Percentiles rank a stretch among this genome's conserved stretches.
Conservation (phyloP, 2,113 vertebrate species). For the Geococcyx californianus region DNA sequence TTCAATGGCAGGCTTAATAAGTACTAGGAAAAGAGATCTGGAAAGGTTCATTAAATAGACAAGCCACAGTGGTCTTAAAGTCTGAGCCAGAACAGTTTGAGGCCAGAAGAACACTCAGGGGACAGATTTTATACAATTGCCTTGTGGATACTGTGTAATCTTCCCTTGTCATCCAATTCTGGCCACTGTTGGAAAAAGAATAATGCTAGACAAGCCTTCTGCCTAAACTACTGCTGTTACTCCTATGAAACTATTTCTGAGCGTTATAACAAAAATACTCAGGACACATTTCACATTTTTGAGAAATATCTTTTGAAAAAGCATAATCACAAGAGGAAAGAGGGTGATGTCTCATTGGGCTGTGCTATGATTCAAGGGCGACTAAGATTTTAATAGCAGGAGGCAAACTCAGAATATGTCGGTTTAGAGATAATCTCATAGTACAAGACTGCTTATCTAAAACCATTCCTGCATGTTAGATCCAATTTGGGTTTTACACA, state of each 20-base stretch:
- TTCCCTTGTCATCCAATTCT: not conserved
- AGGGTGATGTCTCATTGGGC: not conserved
- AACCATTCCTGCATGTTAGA: slow-evolving; percentile 2
- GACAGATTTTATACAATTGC: not conserved
- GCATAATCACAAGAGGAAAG: not conserved
- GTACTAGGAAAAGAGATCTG: not conserved
- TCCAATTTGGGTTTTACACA: slow-evolving; percentile 30
- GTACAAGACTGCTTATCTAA: slow-evolving; percentile 37
- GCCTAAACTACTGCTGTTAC: not conserved
- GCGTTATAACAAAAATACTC: not conserved
- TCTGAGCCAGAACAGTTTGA: not conserved
- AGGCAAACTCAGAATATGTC: not conserved
- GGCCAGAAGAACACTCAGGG: not conserved
- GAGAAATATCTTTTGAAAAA: not conserved
- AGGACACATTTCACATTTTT: not conserved
- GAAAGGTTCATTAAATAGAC: not conserved
- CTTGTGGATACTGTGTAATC: not conserved
- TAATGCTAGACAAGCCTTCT: not conserved
- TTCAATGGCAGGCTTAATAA: not conserved
- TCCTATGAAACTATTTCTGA: not conserved
- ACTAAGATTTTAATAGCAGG: slow-evolving; percentile 11
- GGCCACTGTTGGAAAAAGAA: not conserved
- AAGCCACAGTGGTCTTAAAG: not conserved
- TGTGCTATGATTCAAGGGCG: not conserved
- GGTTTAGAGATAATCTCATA: slow-evolving; percentile 22